Base-by-base conservation (phyloP, 1,140 invertebrate genomes). In the Ctenoplectra terminalis region DNA sequence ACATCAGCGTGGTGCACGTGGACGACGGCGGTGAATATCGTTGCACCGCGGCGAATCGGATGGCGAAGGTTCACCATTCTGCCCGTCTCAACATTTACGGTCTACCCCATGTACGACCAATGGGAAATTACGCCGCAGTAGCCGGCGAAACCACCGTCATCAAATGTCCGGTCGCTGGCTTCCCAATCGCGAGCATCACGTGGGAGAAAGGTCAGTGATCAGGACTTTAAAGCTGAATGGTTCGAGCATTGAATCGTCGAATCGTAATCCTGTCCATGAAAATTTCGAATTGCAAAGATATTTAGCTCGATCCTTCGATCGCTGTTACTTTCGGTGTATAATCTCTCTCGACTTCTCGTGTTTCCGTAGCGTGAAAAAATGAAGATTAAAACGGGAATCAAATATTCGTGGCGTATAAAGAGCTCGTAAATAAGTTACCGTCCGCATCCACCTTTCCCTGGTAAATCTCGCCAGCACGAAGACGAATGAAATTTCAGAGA, bases 21-120 rank as follows among this genome's bases (percentile, higher is more conserved):
- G 97, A 98, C 94, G 98, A 99, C 93, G 98, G 98, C 64, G 98
- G 98, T 17, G 96, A 98, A 91, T 99, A 98, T 92, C 95, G 96
- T 31, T 99, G 98, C 92, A 95, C 95, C 15, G 98, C 98, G 0
- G 96, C 95, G 77, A 99, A 99, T 93, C 95, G 95, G 64, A 97
- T 98, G 34, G 95, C 96, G 4, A 95, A 94, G 88, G 96, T 97
- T 2, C 94, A 95, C 61, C 98, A 99, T 91, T 96, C 96, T 31
- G 97, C 97, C 2, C 95, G 97, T 90, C 96, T 99, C 77, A 99
- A 99, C 94, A 97, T 99, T 88, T 98, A 98, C 92, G 98, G 98
- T 15, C 94, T 97, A 63, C 98, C 98, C 17, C 98, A 96, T 90
- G 98, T 99, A 76, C 94, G 98, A 71, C 96, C 96, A 87, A 99